These are phyloP conservation scores for Drosophila parthenogenetica DNA, from an alignment of 2,888 invertebrate genomes.

Conservation along the genomic window DNA sequence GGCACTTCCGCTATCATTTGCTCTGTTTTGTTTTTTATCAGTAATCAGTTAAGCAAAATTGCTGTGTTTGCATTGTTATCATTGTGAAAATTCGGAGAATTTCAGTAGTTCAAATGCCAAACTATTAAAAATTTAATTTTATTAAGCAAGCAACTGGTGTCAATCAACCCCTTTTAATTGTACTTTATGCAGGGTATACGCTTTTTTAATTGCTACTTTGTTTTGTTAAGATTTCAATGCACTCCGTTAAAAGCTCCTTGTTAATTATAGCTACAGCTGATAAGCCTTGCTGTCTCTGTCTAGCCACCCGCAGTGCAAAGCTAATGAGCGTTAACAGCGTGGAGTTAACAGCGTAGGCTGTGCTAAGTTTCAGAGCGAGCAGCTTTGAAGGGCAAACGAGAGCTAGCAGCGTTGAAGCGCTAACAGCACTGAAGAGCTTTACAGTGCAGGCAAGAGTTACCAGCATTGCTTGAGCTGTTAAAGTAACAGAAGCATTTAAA, in stretches of 20 bases:
- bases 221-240: not conserved
- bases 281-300: not conserved
- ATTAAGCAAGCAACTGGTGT: not conserved
- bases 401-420: not conserved
- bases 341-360: not conserved
- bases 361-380: not conserved
- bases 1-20: constrained; percentile 4
- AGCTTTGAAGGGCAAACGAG: not conserved
- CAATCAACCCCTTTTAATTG: not conserved
- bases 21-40: not conserved
- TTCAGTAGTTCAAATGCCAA: not conserved
- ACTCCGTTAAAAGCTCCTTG: constrained; percentile 6
- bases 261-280: not conserved
- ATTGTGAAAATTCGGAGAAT: not conserved
- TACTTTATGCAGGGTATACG: not conserved
- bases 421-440: not conserved
- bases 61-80: constrained; percentile 1
- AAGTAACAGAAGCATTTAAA: not conserved
- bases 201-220: not conserved
- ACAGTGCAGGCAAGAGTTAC: not conserved
- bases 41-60: constrained; percentile 4
- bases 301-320: not conserved
- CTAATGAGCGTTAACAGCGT: not conserved
- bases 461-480: not conserved
- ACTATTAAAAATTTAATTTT: not conserved